A percentile compares a stretch with the other conserved stretches of the same genome.
Conservation (phyloP, 1,140 invertebrate genomes). For the Eubasilissa regina region DNA sequence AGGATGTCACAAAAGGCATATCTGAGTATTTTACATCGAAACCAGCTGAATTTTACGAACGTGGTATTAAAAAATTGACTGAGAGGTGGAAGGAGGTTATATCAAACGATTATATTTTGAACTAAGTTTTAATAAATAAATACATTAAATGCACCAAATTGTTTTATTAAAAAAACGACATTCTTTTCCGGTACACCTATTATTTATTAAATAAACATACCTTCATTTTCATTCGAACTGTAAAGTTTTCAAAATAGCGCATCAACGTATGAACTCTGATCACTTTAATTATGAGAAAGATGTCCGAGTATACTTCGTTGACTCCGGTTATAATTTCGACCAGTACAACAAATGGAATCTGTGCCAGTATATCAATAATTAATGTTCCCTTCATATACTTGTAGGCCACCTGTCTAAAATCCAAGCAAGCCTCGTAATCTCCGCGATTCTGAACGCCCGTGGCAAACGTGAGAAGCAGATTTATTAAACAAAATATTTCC, state of each 20-base stretch:
- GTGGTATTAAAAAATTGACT: too few species aligned
- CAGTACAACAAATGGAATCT: constrained; percentile 13
- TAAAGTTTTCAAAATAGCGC: constrained; percentile 21
- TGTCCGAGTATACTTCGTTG: constrained; percentile 15
- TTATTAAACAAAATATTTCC: constrained; percentile 12
- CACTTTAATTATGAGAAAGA: constrained; percentile 30
- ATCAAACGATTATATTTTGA: too few species aligned
- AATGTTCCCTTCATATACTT: constrained; percentile 40
- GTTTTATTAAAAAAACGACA: too few species aligned
- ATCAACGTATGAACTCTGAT: constrained; percentile 7
- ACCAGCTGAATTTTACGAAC: too few species aligned
- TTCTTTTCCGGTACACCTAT: too few species aligned
- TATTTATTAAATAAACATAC: too few species aligned
- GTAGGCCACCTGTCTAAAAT: not conserved
- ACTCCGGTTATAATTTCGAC: not conserved
- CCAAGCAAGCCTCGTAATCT: constrained; percentile 34
- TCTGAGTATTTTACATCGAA: too few species aligned
- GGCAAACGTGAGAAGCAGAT: constrained; percentile 31
- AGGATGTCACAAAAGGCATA: too few species aligned
- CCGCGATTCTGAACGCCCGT: constrained; percentile 32
- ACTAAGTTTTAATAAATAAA: too few species aligned
- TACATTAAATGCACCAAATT: too few species aligned
- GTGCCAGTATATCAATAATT: constrained; percentile 10
- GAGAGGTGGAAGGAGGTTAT: too few species aligned
- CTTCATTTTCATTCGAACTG: constrained; percentile 3